phyloP scores from a whole-genome alignment of 2,797 vertebrate species.

The Hydrophis major region DNA sequence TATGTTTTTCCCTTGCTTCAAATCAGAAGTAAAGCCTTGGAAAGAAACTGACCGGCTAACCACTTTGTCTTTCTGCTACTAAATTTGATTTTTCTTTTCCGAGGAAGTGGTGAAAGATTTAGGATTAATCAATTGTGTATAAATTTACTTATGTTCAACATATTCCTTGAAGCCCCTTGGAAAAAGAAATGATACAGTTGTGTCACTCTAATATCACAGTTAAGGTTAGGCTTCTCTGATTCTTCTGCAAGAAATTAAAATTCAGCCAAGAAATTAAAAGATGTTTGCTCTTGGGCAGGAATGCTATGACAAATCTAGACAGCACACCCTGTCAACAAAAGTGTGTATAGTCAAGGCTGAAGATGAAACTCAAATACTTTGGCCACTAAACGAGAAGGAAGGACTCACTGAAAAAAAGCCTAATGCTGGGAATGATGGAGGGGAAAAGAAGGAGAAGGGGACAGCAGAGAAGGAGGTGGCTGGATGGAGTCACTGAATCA shows the following conservation, averaged over 20 bases:
- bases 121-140: not conserved
- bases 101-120: not conserved
- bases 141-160: not conserved
- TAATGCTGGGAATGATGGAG: too few relatives aligned
- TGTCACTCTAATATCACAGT: not conserved
- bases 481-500: too few relatives aligned
- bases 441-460: too few relatives aligned
- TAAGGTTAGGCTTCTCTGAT: not conserved
- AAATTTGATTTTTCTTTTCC: not conserved
- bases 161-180: not conserved
- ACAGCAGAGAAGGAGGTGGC: too few relatives aligned
- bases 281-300: too few relatives aligned
- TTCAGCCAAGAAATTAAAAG: too few relatives aligned
- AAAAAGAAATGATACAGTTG: not conserved
- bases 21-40: not conserved
- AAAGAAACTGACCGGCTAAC: not conserved
- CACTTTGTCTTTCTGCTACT: not conserved
- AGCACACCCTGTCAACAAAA: too few relatives aligned
- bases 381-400: too few relatives aligned
- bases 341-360: too few relatives aligned
- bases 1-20: not conserved
- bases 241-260: not conserved
- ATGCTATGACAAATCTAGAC: too few relatives aligned
- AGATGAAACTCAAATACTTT: too few relatives aligned
- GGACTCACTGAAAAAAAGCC: too few relatives aligned